Evolutionary conservation across 2,113 vertebrate genomes (phyloP).

Genomic region (Hemichromis elongatus): DNA sequence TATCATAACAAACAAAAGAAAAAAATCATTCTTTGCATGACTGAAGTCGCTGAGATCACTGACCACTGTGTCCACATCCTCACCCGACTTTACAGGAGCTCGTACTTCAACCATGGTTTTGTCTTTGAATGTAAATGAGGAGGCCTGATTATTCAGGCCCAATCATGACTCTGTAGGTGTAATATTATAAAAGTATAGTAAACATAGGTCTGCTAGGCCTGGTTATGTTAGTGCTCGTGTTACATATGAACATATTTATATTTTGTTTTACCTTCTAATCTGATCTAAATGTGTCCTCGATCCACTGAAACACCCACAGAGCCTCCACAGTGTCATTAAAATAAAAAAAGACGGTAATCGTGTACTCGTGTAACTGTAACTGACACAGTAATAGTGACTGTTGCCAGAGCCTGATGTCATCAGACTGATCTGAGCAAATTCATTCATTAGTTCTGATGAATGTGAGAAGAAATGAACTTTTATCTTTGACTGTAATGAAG

Average conservation of each 20-base stretch:
- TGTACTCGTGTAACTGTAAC: too few species aligned
- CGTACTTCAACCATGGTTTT: neutral
- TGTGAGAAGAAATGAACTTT: neutral
- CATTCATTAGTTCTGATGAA: neutral
- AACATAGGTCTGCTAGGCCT: accelerated
- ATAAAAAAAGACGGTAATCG: neutral
- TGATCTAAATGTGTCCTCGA: neutral
- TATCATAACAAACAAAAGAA: neutral
- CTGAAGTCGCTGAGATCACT: neutral
- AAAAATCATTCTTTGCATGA: accelerated
- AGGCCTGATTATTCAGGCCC: neutral
- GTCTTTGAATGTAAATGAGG: neutral
- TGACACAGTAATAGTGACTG: too few species aligned
- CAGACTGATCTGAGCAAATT: neutral
- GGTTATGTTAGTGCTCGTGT: accelerated
- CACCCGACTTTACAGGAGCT: neutral
- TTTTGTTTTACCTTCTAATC: neutral
- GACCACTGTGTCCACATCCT: neutral
- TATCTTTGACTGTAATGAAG: neutral
- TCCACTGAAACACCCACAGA: accelerated
- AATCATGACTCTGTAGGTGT: neutral
- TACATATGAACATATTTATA: neutral
- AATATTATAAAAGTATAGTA: neutral
- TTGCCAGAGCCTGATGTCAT: neutral
- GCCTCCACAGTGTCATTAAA: neutral